Evolutionary conservation across 2,113 vertebrate species (phyloP).

Genomic region (Ammodytes dubius): DNA sequence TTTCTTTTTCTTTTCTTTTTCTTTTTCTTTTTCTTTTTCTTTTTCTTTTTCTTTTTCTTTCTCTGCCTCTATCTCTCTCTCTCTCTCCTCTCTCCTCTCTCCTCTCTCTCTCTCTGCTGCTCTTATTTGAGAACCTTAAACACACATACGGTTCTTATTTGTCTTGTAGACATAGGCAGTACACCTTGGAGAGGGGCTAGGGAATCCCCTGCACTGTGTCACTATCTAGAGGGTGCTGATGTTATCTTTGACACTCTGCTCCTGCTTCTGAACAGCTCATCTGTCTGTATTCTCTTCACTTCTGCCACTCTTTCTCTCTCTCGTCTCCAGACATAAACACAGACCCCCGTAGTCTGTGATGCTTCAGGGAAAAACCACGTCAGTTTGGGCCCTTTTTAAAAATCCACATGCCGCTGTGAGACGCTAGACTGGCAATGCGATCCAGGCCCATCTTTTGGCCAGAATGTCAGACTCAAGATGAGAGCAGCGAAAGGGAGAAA

Average conservation of each 20-base stretch:
- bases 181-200: constrained; percentile 45
- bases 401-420: constrained; percentile 44
- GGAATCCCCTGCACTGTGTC: constrained; percentile 55
- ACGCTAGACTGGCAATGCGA: constrained; percentile 40
- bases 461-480: constrained; percentile 50
- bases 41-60: no score
- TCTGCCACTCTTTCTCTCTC: constrained; percentile 19
- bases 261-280: constrained; percentile 33
- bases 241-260: constrained; percentile 40
- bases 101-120: constrained; percentile 40
- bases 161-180: constrained; percentile 49
- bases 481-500: not conserved
- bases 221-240: constrained; percentile 46
- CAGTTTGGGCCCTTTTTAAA: constrained; percentile 22
- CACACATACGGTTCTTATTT: constrained; percentile 63
- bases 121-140: constrained; percentile 70
- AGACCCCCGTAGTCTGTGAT: constrained; percentile 23
- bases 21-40: no score
- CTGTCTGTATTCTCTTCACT: constrained; percentile 29
- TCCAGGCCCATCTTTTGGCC: constrained; percentile 38
- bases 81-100: no score
- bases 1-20: no score
- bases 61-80: no score
- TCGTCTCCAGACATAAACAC: constrained; percentile 45
- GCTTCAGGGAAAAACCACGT: constrained; percentile 27